phyloP scores from a whole-genome alignment of 2,113 vertebrate genomes.

The Gavia stellata region DNA sequence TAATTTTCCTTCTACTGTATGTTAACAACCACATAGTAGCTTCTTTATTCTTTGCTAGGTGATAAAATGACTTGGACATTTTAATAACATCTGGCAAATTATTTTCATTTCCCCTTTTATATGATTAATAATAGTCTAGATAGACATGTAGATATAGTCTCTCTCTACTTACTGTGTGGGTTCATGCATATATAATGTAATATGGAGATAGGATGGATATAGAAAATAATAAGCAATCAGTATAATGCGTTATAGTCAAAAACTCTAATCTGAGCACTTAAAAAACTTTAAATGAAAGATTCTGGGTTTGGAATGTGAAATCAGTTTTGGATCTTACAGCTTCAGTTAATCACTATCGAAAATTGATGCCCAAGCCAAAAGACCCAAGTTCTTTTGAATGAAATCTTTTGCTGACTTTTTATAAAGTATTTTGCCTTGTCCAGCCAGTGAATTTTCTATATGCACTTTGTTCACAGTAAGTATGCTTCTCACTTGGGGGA shows the following conservation, averaged over 20 bases:
- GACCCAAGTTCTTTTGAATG: neutral
- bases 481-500: neutral
- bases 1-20: neutral
- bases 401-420: neutral
- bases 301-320: neutral
- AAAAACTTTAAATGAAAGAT: neutral
- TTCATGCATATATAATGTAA: neutral
- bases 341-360: neutral
- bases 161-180: neutral
- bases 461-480: no score
- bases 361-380: neutral
- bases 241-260: neutral
- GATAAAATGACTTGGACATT: neutral
- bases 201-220: neutral
- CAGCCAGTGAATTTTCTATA: neutral
- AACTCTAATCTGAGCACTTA: neutral
- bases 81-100: constrained; percentile 26
- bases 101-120: constrained; percentile 10
- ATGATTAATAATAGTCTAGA: neutral
- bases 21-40: neutral
- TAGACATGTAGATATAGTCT: neutral
- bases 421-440: neutral
- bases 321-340: neutral
- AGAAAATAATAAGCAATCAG: neutral
- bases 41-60: neutral